Base-by-base conservation (phyloP, 2,888 invertebrate genomes). In the Oconnorella tubifera region DNA sequence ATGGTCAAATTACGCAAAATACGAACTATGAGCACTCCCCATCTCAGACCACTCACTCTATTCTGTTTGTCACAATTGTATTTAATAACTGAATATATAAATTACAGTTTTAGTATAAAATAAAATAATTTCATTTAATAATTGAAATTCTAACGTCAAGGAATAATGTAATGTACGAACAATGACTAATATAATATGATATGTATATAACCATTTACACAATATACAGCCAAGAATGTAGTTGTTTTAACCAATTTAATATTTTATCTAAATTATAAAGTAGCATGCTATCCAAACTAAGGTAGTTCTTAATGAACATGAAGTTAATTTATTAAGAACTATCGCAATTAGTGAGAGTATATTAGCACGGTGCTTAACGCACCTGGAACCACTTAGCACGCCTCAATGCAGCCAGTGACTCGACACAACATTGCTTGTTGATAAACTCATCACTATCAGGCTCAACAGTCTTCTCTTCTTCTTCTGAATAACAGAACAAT, bases 371-470 rank as follows among this genome's bases (percentile, higher is more conserved):
- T 56, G 4, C 56, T 23, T 2, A 50, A 31, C 14, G 1, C 28
- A 95, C 95, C 93, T 98, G 97, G 90, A 98, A 99, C 97, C 98
- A 99, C 89, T 99, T 99, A 88, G 97, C 94, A 89, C 96, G 97
- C 87, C 99, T 92, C 86, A 99, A 90, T 86, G 94, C 93, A 87
- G 98, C 97, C 87, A 99, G 90, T 87, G 98, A 97, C 89, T 95
- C 91, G 88, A 99, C 91, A 89, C 98, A 98, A 88, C 95, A 95
- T 88, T 93, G 92, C 88, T 93, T 92, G 89, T 95, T 92, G 87
- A 98, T 90, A 85, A 93, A 90, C 87, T 96, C 53, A 6, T 6
- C 53, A 6, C 23, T n/a, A n/a, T n/a, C n/a, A n/a, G n/a, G n/a
- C n/a, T n/a, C n/a, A n/a, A n/a, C n/a, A n/a, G n/a, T n/a, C n/a